Base-by-base conservation (phyloP, 2,113 vertebrate genomes). In the Neodontobutis hainanensis region DNA sequence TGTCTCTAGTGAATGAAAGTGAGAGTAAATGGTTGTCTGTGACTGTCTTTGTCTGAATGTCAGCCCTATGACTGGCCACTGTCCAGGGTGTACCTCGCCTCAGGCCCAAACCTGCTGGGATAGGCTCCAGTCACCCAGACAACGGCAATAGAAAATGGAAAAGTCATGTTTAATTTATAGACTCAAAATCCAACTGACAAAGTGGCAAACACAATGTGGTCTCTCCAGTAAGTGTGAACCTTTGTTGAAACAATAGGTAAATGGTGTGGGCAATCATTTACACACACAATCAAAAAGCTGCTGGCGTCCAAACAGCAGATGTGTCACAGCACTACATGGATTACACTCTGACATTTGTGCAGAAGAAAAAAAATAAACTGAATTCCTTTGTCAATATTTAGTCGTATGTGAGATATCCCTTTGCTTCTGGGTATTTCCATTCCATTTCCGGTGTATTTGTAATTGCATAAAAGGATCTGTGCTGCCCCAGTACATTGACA, bases 401-500 rank as follows among this genome's bases (percentile, higher is more conserved):
- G 15, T 16, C 15, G 8, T 58, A 43, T 43, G 19, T 42, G n/a
- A 43, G 56, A 43, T 10, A 58, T 44, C 36, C 11, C 12, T n/a
- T 50, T 16, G 35, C 14, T 16, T 34, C 36, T 59, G 43, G n/a
- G 27, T 58, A 61, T 49, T 67, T 64, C 16, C 11, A n/a, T 62
- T 3, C 6, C 49, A 11, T 38, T 73, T 68, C 40, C 43, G 46
- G 11, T 36, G 65, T 49, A 35, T 34, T 59, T 62, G 2, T 35
- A 14, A 34, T 44, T 0, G 2, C 42, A 55, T 42, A 36, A 50
- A 48, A 62, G 8, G 35, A 12, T 0, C 2, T 11, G 4, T 50
- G 42, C 19, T 27, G 19, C 19, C 19, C 19, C 19, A 27, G 1
- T 27, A 27, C 19, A n/a, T n/a, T 27, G 19, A 27, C 19, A 27